Base-by-base conservation (phyloP, 64 coral and sea anemone genomes). In the Hydrozoanthus tunicans region DNA sequence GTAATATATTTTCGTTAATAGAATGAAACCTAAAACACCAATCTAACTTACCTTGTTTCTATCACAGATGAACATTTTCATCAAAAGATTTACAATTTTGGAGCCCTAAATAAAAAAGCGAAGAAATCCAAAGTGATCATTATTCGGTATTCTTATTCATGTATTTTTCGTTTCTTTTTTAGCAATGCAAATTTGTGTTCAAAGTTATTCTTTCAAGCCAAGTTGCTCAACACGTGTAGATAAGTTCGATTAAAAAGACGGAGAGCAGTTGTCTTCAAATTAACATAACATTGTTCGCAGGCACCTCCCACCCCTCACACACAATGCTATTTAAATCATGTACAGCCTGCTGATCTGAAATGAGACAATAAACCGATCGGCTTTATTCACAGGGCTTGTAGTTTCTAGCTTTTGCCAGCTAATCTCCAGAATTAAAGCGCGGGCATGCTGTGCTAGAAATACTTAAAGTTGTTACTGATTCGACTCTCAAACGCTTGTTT, bases 251-350 rank as follows among this genome's bases (percentile, higher is more conserved):
- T 74, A 88, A 88, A 59, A 56, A 59, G 70, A 88, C 84, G 51
- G 64, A 86, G 66, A 23, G 58, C 20, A 8, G 53, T 86, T 53
- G 68, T 15, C 68, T 17, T 74, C 5, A 73, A 75, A 88, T 88
- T 88, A 88, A 61, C 84, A 88, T 88, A 88, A 74, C 84, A 88
- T 74, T 88, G 84, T 74, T 5, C 74, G 5, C 6, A 74, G 84
- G 74, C 68, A 88, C 68, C 84, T 88, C 69, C 69, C 14, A 74
- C 17, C 59, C 74, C 12, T 12, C 24, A 6, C 69, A 88, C 73
- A 88, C 84, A 88, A 88, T 88, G 56, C 56, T 88, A 88, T 75
- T 88, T 73, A 88, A 73, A 88, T 74, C 84, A 51, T 88, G 69
- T 88, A 88, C 84, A 88, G 84, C 73, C 15, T 88, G 84, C 59